Evolutionary conservation across 2,888 invertebrate genomes (phyloP).

Genomic region (Molanna angustata): DNA sequence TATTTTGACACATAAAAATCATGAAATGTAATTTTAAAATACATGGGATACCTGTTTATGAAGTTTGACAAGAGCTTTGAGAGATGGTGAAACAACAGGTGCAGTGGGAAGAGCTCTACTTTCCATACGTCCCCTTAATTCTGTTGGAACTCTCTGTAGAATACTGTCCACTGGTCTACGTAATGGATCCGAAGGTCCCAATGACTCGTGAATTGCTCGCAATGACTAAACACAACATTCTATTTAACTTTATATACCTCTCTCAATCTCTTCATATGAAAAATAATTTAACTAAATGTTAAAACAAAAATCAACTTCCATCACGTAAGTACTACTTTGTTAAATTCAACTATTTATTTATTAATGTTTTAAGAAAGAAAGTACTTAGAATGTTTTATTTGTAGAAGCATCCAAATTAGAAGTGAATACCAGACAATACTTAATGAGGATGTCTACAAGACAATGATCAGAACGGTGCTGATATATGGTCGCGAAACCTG

Average conservation of each 20-base stretch:
- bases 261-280: background rate
- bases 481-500: too few relatives aligned
- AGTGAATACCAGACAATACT: too few relatives aligned
- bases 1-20: too few relatives aligned
- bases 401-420: too few relatives aligned
- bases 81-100: constrained; percentile 66
- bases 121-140: constrained; percentile 71
- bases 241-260: background rate
- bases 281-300: background rate
- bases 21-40: background rate
- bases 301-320: too few relatives aligned
- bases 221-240: constrained; percentile 61
- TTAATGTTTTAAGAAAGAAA: too few relatives aligned
- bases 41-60: constrained; percentile 73
- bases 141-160: constrained; percentile 79
- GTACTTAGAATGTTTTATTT: too few relatives aligned
- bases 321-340: too few relatives aligned
- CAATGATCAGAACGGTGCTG: too few relatives aligned
- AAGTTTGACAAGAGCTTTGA: constrained; percentile 83
- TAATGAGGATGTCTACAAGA: too few relatives aligned
- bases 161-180: constrained; percentile 85
- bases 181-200: constrained; percentile 72
- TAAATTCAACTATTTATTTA: too few relatives aligned
- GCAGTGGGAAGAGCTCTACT: constrained; percentile 60
- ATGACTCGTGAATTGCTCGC: constrained; percentile 74